Percentiles rank a stretch among this genome's conserved stretches.
phyloP scores from a whole-genome alignment of 2,888 invertebrate genomes.

The Hemicrepidius hirtus region DNA sequence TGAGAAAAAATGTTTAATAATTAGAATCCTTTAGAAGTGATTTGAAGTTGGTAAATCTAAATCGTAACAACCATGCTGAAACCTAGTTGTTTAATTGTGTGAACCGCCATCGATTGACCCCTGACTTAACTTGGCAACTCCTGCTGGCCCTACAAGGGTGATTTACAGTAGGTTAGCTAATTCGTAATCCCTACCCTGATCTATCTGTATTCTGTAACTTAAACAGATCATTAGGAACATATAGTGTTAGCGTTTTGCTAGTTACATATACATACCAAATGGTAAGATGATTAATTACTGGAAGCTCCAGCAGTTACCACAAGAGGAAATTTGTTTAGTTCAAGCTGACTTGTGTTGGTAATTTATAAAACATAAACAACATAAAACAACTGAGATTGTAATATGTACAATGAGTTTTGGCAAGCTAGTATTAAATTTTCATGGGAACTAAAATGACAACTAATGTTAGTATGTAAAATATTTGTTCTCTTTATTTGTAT shows the following conservation, averaged over 20 bases:
- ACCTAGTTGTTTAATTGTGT: constrained; percentile 17
- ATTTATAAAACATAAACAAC: no score
- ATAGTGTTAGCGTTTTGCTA: constrained; percentile 2
- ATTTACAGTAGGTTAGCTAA: constrained; percentile 18
- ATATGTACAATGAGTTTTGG: no score
- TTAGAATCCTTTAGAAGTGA: no score
- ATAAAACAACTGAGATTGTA: background rate
- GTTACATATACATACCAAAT: constrained; percentile 4
- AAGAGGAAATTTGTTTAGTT: constrained; percentile 6
- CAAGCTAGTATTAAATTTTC: no score
- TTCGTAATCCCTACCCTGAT: constrained; percentile 16
- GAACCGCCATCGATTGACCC: constrained; percentile 21
- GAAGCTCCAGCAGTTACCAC: constrained; percentile 1
- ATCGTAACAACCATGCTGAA: constrained; percentile 11
- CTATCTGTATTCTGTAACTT: constrained; percentile 14
- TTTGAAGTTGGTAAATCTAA: background rate
- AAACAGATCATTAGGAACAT: constrained; percentile 19
- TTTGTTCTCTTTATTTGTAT: no score
- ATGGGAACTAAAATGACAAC: no score
- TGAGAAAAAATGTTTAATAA: no score
- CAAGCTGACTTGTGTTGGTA: background rate
- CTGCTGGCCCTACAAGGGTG: constrained; percentile 16
- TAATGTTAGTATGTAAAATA: no score
- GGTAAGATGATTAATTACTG: constrained; percentile 7
- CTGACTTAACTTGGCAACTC: constrained; percentile 19